Conservation (phyloP, 2,888 invertebrate species). For the Dicyrtoma fusca region DNA sequence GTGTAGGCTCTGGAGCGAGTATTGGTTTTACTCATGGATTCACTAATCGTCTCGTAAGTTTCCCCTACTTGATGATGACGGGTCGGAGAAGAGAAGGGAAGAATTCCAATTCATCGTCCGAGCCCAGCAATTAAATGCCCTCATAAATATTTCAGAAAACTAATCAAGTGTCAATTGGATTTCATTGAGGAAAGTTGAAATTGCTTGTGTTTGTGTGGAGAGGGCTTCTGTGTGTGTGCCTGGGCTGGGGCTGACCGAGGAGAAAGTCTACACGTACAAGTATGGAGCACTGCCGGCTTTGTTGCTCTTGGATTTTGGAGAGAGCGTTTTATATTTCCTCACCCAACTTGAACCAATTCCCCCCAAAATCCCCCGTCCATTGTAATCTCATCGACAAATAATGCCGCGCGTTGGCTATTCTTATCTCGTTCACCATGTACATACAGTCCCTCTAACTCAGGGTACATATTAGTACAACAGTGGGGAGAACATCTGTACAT, state of each 20-base stretch:
- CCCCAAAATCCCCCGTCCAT: neutral
- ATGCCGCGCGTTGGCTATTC: slow-evolving; percentile 19
- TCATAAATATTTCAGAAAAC: slow-evolving; percentile 57
- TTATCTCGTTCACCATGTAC: neutral
- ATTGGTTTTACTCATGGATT: too few species aligned
- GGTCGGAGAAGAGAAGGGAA: slow-evolving; percentile 30
- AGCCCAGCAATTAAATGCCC: slow-evolving; percentile 54
- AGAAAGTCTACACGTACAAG: neutral
- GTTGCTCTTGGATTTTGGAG: slow-evolving; percentile 3
- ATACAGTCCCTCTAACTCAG: neutral
- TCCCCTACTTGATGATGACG: slow-evolving; percentile 30
- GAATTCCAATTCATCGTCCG: slow-evolving; percentile 47
- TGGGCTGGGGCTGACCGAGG: neutral
- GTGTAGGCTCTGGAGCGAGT: too few species aligned
- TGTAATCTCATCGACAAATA: slow-evolving; percentile 42
- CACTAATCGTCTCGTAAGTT: slow-evolving; percentile 25
- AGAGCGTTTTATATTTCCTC: neutral
- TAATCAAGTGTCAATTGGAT: slow-evolving; percentile 57
- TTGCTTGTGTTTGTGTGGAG: slow-evolving; percentile 24
- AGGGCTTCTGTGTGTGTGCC: neutral
- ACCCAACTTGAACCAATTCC: neutral
- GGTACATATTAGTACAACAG: too few species aligned
- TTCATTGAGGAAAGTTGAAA: slow-evolving; percentile 39
- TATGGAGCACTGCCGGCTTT: slow-evolving; percentile 6
- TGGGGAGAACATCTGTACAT: too few species aligned